Conservation (phyloP, 2,888 invertebrate species). For the Allophyes oxyacanthae region DNA sequence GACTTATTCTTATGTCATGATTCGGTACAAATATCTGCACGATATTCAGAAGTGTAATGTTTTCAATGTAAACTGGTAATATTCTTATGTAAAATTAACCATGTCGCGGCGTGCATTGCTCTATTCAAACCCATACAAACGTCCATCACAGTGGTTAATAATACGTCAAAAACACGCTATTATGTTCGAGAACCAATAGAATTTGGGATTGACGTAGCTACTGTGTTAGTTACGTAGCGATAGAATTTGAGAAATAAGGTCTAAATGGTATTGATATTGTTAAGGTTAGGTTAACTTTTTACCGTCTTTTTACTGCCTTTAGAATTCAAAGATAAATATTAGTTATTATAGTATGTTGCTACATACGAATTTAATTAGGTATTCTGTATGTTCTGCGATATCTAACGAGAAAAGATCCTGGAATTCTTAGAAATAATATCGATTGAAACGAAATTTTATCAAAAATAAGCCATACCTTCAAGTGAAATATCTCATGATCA, state of each 20-base stretch:
- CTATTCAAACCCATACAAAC: conserved; percentile 24
- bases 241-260: background rate
- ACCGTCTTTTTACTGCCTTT: no score
- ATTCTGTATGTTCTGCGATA: no score
- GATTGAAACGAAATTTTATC: no score
- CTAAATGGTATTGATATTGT: background rate
- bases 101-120: conserved; percentile 28
- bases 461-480: no score
- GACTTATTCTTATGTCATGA: background rate
- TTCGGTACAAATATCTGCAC: conserved; percentile 12
- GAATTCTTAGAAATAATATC: no score
- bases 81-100: conserved; percentile 29
- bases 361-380: no score
- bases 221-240: conserved; percentile 4
- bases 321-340: no score
- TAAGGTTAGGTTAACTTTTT: no score
- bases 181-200: conserved; percentile 19
- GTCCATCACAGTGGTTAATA: conserved; percentile 33
- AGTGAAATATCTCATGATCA: no score
- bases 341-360: no score
- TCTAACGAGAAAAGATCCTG: no score
- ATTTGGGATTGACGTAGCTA: conserved; percentile 1
- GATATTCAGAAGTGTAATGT: conserved; percentile 35
- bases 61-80: conserved; percentile 38
- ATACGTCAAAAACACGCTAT: conserved; percentile 30